Conservation (phyloP, 2,888 invertebrate species). For the Cecidostiba fungosa region DNA sequence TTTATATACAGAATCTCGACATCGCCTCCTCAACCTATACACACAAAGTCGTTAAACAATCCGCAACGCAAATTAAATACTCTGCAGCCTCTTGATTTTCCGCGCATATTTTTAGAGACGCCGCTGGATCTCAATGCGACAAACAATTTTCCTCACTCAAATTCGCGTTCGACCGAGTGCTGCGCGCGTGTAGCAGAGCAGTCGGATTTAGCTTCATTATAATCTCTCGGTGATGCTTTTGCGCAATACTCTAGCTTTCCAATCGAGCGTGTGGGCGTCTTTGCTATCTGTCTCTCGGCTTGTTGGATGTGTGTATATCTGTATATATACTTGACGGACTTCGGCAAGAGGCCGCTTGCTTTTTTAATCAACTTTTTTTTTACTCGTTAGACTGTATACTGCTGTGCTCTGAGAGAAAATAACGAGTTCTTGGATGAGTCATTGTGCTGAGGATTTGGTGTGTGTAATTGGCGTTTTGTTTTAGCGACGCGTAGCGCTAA, state of each 20-base stretch:
- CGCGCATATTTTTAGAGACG: too few species aligned
- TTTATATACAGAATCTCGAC: too few species aligned
- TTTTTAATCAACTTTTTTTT: neutral
- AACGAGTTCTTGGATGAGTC: neutral
- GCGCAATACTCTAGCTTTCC: constrained; percentile 10
- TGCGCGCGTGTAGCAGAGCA: too few species aligned
- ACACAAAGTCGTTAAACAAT: too few species aligned
- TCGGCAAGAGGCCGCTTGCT: neutral
- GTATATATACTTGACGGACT: neutral
- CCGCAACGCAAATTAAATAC: too few species aligned
- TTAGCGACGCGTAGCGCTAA: neutral
- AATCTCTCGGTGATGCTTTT: too few species aligned
- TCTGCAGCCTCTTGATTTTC: too few species aligned
- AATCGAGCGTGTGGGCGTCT: neutral
- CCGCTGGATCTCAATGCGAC: too few species aligned
- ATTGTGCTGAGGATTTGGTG: neutral
- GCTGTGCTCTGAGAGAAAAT: neutral
- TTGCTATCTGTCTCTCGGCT: neutral
- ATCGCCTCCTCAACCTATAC: too few species aligned
- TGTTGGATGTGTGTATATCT: neutral
- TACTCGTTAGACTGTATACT: neutral
- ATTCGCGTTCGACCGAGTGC: too few species aligned
- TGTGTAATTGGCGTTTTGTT: neutral
- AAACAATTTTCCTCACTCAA: too few species aligned
- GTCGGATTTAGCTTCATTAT: too few species aligned